Percentiles rank a stretch among this genome's conserved stretches.
These are phyloP conservation scores for Oreochromis aureus DNA, from an alignment of 2,113 vertebrate species.

Conservation along the genomic window DNA sequence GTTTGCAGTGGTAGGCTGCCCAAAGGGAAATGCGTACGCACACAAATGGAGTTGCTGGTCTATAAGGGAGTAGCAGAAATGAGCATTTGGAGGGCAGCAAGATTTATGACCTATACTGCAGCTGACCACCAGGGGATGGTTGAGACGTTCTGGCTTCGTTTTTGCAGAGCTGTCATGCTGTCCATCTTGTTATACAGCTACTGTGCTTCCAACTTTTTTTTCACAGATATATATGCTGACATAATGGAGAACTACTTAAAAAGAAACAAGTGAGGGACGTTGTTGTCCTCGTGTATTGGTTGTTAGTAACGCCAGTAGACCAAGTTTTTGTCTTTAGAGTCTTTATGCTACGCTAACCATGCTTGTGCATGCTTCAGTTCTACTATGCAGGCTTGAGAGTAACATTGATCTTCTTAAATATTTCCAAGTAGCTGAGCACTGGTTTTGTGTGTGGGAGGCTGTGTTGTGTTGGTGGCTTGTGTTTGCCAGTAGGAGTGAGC, in stretches of 20 bases:
- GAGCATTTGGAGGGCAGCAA: background rate
- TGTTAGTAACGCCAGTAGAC: accelerated
- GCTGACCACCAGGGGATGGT: background rate
- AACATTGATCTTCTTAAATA: background rate
- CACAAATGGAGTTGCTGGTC: background rate
- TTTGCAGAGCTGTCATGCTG: accelerated
- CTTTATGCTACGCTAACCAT: background rate
- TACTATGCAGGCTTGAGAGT: background rate
- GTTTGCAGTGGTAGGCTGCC: background rate
- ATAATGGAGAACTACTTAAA: accelerated
- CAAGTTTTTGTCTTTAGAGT: accelerated
- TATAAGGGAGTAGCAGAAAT: background rate
- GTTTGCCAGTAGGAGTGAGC: background rate
- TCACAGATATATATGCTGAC: background rate
- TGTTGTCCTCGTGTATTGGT: background rate
- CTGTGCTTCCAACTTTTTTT: background rate
- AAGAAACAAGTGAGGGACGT: background rate
- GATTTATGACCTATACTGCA: background rate
- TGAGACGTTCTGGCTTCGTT: background rate
- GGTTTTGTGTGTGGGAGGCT: background rate
- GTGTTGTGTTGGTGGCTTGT: background rate
- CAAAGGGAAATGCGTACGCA: background rate
- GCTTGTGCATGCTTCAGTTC: background rate
- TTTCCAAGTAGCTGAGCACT: background rate
- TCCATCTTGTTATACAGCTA: background rate